Evolutionary conservation across 2,797 vertebrate species (phyloP), one percentile per base, ranked within the genome.

Genomic region (Paguma larvata): DNA sequence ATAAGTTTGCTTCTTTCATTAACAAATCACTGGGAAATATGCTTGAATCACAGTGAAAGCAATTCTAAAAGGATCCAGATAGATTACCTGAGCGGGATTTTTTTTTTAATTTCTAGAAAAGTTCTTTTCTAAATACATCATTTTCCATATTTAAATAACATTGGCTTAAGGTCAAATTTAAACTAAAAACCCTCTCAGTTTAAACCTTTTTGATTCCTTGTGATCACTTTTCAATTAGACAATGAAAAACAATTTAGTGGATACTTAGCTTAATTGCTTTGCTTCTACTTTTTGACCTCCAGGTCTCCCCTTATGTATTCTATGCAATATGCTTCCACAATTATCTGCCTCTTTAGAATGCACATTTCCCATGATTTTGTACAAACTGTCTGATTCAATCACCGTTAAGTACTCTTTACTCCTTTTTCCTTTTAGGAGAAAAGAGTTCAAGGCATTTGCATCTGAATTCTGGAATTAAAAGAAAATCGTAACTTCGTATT

Each of bases 191-290:
- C 18, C 32, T 97, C 97, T 95, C 85, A 96, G 34, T 96, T 97
- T 96, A 98, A 96, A 96, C 85, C 95, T 97, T 98, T 91, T 89
- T 97, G 89, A 97, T 97, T 90, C 65, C 73, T 96, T 97, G 89
- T 97, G 97, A 98, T 97, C 70, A 95, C 95, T 97, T 98, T 97
- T 97, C 97, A 98, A 97, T 97, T 97, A 98, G 95, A 97, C 97
- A 98, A 97, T 97, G 78, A 97, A 97, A 98, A 98, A 97, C 96
- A 97, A 95, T 97, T 98, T 97, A 97, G 85, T 95, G 34, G 87
- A 92, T 97, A 97, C 94, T 98, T 97, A 98, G 67, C 83, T 92
- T 97, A 97, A 98, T 98, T 98, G 96, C 85, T 96, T 97, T 96
- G 84, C 97, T 97, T 98, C 96, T 98, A 92, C 85, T 59, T 94